Evolutionary conservation across 2,888 invertebrate genomes (phyloP), one percentile per base, ranked within the genome.

Genomic region (Drosophila neutralis): DNA sequence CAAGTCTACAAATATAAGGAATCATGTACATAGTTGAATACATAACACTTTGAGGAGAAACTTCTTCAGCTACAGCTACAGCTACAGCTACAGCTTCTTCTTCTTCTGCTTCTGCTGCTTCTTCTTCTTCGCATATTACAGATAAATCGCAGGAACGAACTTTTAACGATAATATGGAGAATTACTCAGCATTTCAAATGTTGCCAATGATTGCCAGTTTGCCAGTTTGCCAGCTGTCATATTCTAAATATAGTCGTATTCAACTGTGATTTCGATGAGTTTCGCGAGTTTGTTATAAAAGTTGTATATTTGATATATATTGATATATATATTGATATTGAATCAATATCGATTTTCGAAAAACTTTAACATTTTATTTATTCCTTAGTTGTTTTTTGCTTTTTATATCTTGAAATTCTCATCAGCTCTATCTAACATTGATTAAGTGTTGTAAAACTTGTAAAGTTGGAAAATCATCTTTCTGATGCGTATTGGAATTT

Each of bases 31-130:
- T 27, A 36, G 53, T 53, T 36, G 21, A 24, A 53, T 24, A 53
- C 53, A 53, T 56, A 56, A 11, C 38, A 56, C 38, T 56, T 40
- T 29, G 15, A n/a, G 38, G 38, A 29, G 56, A 56, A 56, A 56
- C 56, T 56, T 56, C 29, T 56, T n/a, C n/a, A 8, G 33, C 7
- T 27, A 4, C 18, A 18, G n/a, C n/a, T 15, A 6, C 40, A 31
- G 27, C 27, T 24, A 24, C 24, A 24, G 24, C 24, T 24, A 2
- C 24, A 2, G 2, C 24, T 24, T 2, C 24, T 27, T 24, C 24
- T 29, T n/a, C 36, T 42, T 21, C 29, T 29, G 24, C 21, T n/a
- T n/a, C n/a, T n/a, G 8, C 8, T 31, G 2, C 38, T 42, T 21
- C 13, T 45, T 13, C 45, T 45, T 15, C 7, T 29, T 49, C 49